phyloP scores from a whole-genome alignment of 2,797 vertebrate genomes.

The Cynopterus sphinx region DNA sequence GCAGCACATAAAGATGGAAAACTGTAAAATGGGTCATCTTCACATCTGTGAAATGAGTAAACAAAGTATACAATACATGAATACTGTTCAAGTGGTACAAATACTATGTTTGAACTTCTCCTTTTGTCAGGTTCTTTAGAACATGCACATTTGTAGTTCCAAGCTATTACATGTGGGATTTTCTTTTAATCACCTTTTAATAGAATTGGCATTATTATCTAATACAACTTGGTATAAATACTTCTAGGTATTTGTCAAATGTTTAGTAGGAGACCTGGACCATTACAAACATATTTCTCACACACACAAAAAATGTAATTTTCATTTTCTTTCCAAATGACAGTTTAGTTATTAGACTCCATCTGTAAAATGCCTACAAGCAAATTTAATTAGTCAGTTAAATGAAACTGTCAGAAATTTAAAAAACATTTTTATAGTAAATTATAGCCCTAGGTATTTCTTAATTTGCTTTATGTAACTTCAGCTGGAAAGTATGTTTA shows the following conservation, averaged over 20 bases:
- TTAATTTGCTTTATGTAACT: constrained; percentile 85
- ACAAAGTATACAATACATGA: background rate
- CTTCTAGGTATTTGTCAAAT: constrained; percentile 63
- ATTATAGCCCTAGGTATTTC: constrained; percentile 84
- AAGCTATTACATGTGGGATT: constrained; percentile 11
- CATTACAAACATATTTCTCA: constrained; percentile 63
- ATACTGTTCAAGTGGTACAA: background rate
- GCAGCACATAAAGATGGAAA: background rate
- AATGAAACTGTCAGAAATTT: constrained; percentile 86
- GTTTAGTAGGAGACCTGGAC: constrained; percentile 52
- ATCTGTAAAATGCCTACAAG: constrained; percentile 82
- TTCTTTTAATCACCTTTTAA: constrained; percentile 76
- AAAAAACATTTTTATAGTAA: constrained; percentile 83
- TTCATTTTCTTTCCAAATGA: constrained; percentile 79
- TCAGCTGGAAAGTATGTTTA: constrained; percentile 80
- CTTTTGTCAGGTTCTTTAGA: constrained; percentile 10
- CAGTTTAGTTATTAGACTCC: constrained; percentile 76
- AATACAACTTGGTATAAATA: constrained; percentile 53
- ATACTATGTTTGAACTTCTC: background rate
- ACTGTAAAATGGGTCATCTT: background rate
- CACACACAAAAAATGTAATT: constrained; percentile 62
- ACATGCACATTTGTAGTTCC: constrained; percentile 38
- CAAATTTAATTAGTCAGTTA: constrained; percentile 87
- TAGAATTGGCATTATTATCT: constrained; percentile 60
- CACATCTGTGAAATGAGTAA: background rate